Conservation (phyloP, 2,888 invertebrate genomes). For the Theretra japonica region DNA sequence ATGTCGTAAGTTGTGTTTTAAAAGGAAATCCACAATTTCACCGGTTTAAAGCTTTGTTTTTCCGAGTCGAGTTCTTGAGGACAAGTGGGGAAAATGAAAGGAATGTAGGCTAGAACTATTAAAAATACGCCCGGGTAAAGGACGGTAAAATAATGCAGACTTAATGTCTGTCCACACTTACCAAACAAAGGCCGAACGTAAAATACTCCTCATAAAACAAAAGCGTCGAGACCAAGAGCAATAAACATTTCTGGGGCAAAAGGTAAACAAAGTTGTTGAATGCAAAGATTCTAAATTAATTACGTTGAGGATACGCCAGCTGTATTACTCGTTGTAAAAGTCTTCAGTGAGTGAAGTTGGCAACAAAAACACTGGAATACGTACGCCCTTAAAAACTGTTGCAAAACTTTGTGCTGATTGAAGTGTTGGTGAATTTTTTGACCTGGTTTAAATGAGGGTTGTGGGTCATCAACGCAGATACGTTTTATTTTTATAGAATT, state of each 20-base stretch:
- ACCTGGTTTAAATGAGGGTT: not conserved
- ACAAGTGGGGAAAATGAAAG: not conserved
- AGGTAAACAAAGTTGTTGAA: constrained; percentile 20
- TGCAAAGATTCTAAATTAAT: constrained; percentile 22
- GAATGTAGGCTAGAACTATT: not conserved
- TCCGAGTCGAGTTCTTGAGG: no score
- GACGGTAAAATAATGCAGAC: not conserved
- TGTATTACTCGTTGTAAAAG: constrained; percentile 4
- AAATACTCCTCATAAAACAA: constrained; percentile 6
- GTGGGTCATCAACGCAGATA: not conserved
- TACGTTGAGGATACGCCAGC: not conserved
- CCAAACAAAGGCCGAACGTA: constrained; percentile 3
- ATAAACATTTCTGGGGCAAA: constrained; percentile 13
- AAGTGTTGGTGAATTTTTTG: constrained; percentile 16
- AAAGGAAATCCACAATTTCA: not conserved
- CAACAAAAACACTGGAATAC: constrained; percentile 5
- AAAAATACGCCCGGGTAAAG: not conserved
- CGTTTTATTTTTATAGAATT: not conserved
- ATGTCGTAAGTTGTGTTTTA: constrained; percentile 25
- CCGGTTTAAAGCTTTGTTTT: not conserved
- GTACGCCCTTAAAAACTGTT: not conserved
- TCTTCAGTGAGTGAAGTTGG: not conserved
- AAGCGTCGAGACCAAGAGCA: not conserved
- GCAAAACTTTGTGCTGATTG: not conserved
- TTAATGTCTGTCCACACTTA: not conserved